These are phyloP conservation scores for Babyrousa celebensis DNA, from an alignment of 2,797 vertebrate species.

Conservation along the genomic window DNA sequence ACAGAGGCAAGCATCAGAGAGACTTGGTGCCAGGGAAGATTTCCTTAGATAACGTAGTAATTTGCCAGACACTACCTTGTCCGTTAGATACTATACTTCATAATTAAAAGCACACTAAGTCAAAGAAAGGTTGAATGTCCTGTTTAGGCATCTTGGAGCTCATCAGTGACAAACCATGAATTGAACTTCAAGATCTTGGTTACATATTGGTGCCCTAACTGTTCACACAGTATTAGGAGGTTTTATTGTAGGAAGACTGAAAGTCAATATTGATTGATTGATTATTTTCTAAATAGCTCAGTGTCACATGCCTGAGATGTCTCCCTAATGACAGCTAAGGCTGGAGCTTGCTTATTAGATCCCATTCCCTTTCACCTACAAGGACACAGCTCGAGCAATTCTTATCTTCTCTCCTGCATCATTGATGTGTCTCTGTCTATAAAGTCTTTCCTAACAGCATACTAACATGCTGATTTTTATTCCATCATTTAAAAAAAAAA, in stretches of 20 bases:
- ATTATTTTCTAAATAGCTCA: slow-evolving; percentile 70
- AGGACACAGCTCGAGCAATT: neutral
- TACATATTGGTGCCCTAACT: slow-evolving; percentile 9
- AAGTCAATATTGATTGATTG: slow-evolving; percentile 76
- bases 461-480: neutral
- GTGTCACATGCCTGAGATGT: neutral
- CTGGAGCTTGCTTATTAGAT: neutral
- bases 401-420: neutral
- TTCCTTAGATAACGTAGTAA: neutral
- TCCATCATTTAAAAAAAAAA: neutral
- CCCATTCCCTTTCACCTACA: neutral
- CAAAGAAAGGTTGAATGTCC: slow-evolving; percentile 14
- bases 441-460: neutral
- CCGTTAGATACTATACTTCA: slow-evolving; percentile 1
- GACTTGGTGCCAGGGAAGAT: neutral
- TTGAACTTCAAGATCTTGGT: slow-evolving; percentile 58
- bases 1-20: neutral
- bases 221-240: slow-evolving; percentile 46
- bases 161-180: slow-evolving; percentile 22
- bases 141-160: neutral
- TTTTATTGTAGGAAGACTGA: slow-evolving; percentile 58
- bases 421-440: neutral
- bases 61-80: neutral
- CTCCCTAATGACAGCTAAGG: neutral
- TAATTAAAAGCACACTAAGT: slow-evolving; percentile 60